Base-by-base conservation (phyloP, 2,113 vertebrate genomes). In the Pica pica region DNA sequence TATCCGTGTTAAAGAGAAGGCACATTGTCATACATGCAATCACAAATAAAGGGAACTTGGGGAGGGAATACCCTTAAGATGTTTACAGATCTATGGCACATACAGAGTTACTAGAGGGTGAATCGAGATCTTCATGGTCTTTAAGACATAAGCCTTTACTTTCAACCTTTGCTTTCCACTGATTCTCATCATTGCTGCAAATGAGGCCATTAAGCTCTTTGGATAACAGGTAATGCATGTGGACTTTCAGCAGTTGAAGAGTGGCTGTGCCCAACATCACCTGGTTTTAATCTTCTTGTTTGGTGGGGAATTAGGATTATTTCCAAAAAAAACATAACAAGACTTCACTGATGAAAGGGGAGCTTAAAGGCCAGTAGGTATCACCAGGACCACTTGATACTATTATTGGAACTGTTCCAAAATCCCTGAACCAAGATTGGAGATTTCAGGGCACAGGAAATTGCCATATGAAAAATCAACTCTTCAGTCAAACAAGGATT, bases 221-320 rank as follows among this genome's bases (percentile, higher is more conserved):
- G 41, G 22, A 56, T 55, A 3, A 3, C 6, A 12, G 24, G 10
- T 11, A 47, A 41, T 4, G 0, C 24, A 6, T 14, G 16, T 33
- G 37, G 61, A 67, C 57, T 79, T 75, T 28, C 13, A 31, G 12
- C 20, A 81, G 5, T 0, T 64, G 57, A 67, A 31, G 13, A 71
- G 23, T 3, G 42, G 21, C 13, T 53, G 20, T 42, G 24, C 6
- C 5, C 39, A 89, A 35, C 3, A 35, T 16, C 41, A 56, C 12
- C 10, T 73, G 30, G 8, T 76, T 75, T 68, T 27, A 37, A 10
- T 76, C 12, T 69, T 55, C 11, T 30, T 73, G 6, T 65, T 69
- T 77, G 23, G 10, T 31, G 11, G 9, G 15, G 1, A 1, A 23
- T 77, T 52, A 13, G 4, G 4, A 35, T 81, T 61, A 30, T 89